Conservation (phyloP, 1,140 invertebrate genomes). For the Drosophila baimaii region DNA sequence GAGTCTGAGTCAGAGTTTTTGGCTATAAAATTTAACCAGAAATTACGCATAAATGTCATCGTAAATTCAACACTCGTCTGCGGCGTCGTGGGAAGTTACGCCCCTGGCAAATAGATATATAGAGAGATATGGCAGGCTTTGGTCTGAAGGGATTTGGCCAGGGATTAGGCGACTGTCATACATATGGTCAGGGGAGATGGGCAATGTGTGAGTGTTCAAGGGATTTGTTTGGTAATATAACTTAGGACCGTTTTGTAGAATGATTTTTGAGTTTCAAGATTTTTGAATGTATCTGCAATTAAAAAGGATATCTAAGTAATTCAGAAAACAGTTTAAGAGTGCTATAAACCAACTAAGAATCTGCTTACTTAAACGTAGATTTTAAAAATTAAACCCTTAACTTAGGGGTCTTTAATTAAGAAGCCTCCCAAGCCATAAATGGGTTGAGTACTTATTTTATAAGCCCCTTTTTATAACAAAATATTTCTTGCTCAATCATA, state of each 20-base stretch:
- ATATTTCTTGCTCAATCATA: no score
- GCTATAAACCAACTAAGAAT: not conserved
- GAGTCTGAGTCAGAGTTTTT: not conserved
- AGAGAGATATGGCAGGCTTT: slow-evolving; percentile 7
- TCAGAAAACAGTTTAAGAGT: not conserved
- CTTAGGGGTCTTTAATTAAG: no score
- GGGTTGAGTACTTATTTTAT: no score
- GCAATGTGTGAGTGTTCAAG: slow-evolving; percentile 14
- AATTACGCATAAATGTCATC: slow-evolving; percentile 77
- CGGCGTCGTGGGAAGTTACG: slow-evolving; percentile 57
- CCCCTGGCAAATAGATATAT: slow-evolving; percentile 29
- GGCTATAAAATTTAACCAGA: slow-evolving; percentile 63
- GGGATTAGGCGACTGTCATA: slow-evolving; percentile 37
- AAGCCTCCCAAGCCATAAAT: no score
- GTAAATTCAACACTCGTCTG: slow-evolving; percentile 56
- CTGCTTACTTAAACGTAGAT: no score
- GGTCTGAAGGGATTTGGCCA: slow-evolving; percentile 46
- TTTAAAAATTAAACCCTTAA: no score
- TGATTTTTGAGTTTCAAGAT: not conserved
- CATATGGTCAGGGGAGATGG: slow-evolving; percentile 24
- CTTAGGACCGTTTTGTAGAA: not conserved
- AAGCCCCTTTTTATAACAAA: not conserved
- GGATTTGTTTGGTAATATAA: slow-evolving; percentile 7
- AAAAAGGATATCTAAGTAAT: no score
- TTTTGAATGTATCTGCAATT: no score